Conservation (phyloP, 2,797 vertebrate genomes). For the Eulemur albifrons region DNA sequence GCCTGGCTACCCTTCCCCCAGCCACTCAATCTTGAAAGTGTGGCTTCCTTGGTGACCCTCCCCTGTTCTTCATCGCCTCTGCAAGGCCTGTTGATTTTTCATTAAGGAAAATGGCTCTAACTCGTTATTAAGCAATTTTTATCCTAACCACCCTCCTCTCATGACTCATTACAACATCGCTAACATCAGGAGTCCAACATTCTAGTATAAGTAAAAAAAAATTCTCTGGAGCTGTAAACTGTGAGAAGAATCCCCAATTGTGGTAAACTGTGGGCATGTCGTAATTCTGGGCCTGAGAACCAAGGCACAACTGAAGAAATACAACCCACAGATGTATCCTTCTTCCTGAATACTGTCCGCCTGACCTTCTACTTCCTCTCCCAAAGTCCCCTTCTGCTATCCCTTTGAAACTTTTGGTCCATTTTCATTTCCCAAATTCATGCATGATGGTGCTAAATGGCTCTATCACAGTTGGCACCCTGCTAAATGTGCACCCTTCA, state of each 20-base stretch:
- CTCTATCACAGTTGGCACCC: neutral
- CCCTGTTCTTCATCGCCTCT: neutral
- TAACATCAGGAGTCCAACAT: neutral
- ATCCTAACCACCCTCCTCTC: neutral
- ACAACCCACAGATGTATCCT: neutral
- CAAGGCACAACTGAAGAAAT: neutral
- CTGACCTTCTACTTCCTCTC: neutral
- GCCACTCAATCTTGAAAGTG: neutral
- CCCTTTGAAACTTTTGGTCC: neutral
- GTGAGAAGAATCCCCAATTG: neutral
- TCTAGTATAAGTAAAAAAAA: neutral
- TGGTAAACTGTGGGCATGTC: neutral
- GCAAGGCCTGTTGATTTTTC: neutral
- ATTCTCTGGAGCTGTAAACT: neutral
- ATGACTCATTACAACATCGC: neutral
- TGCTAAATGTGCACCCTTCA: neutral
- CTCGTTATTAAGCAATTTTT: neutral
- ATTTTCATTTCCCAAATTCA: neutral
- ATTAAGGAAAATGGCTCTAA: conserved; percentile 1
- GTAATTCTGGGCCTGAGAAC: neutral
- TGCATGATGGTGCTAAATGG: neutral
- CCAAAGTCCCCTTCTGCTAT: neutral
- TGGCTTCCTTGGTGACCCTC: neutral
- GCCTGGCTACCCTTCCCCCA: neutral
- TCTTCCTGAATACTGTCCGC: neutral